Evolutionary conservation across 2,888 invertebrate genomes (phyloP).

Genomic region (Vesta saturnalis): DNA sequence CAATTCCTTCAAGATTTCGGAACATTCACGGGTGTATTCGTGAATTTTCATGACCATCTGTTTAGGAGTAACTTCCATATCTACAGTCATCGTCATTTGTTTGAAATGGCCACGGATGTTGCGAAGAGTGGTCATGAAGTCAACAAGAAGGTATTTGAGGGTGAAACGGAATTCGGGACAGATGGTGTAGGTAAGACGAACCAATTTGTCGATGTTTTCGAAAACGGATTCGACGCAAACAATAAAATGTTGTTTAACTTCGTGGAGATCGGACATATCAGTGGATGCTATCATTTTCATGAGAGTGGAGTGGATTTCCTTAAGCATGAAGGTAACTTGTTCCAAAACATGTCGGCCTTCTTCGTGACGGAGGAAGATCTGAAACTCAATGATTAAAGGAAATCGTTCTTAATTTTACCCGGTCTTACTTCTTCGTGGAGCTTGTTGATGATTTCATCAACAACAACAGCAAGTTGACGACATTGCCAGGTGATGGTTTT

Average conservation of each 20-base stretch:
- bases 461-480: neutral
- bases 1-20: slow-evolving; percentile 1
- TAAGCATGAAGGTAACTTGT: slow-evolving; percentile 1
- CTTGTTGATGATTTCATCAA: slow-evolving; percentile 1
- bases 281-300: neutral
- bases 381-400: neutral
- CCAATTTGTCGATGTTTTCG: slow-evolving; percentile 2
- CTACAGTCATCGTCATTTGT: neutral
- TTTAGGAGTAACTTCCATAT: neutral
- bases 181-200: slow-evolving; percentile 3
- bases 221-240: neutral
- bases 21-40: slow-evolving; percentile 4
- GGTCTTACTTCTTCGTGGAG: slow-evolving; percentile 5
- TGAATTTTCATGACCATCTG: neutral
- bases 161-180: slow-evolving; percentile 11
- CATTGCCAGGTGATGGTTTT: slow-evolving; percentile 5
- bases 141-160: slow-evolving; percentile 10
- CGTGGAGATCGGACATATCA: slow-evolving; percentile 3
- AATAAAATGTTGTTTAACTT: neutral
- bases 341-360: neutral
- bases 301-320: neutral
- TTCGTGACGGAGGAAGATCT: neutral
- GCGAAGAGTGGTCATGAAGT: slow-evolving; percentile 3
- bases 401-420: neutral
- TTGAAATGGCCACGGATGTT: neutral